Evolutionary conservation across 2,888 invertebrate genomes (phyloP).

Genomic region (Eupsilia transversa): DNA sequence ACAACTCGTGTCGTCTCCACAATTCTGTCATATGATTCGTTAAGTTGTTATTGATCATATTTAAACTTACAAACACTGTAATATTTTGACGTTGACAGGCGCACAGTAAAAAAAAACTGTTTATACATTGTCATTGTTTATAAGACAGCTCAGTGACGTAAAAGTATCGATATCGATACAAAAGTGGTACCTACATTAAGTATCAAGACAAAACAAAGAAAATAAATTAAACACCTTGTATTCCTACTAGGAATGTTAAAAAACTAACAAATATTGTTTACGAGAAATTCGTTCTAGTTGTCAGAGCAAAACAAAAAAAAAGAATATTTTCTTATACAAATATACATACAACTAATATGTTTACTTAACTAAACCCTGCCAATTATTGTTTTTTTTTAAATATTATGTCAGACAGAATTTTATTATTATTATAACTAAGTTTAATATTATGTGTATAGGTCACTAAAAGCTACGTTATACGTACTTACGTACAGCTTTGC

Average conservation of each 20-base stretch:
- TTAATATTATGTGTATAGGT: conserved; percentile 42
- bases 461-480: conserved; percentile 25
- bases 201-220: background rate
- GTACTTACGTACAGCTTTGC: conserved; percentile 3
- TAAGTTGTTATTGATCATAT: too few species aligned
- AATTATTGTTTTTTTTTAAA: conserved; percentile 20
- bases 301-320: conserved; percentile 30
- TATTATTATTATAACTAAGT: background rate
- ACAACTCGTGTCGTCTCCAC: too few species aligned
- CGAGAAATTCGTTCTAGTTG: conserved; percentile 13
- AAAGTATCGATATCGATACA: conserved; percentile 11
- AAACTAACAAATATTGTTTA: conserved; percentile 51
- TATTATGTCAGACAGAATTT: conserved; percentile 8
- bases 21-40: too few species aligned
- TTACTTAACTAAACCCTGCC: conserved; percentile 61
- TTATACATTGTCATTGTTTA: background rate
- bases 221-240: conserved; percentile 3
- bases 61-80: too few species aligned
- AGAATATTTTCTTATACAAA: conserved; percentile 21
- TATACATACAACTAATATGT: conserved; percentile 35
- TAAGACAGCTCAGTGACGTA: background rate
- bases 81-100: too few species aligned
- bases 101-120: too few species aligned
- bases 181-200: background rate
- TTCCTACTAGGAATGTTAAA: conserved; percentile 38